Evolutionary conservation across 2,113 vertebrate genomes (phyloP), one percentile per base, ranked within the genome.

Genomic region (Trematomus loennbergii): DNA sequence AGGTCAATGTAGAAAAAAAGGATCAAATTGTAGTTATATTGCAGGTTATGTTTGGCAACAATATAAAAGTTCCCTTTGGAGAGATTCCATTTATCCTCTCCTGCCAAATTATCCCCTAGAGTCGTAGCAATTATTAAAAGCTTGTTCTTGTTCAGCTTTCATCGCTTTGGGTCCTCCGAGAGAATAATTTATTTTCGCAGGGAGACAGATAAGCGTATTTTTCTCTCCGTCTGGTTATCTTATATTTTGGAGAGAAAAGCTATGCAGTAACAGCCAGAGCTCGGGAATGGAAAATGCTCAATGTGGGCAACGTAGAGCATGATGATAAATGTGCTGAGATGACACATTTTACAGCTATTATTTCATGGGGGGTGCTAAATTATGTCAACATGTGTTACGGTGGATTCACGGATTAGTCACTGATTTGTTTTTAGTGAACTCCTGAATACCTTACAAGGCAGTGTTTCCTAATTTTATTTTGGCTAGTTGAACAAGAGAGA

Each of bases 281-380:
- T 36, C 15, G 33, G 54, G 71, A 66, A 70, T 58, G 43, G 22
- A 40, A 87, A 29, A 46, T 48, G 10, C 25, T 43, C 78, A 82
- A 63, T 18, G 20, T 46, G 15, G 54, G 9, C 16, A 20, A 17
- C 12, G n/a, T 12, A 67, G 12, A 69, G 43, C 43, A 29, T 8
- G 25, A 3, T 66, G 49, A 54, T 29, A 48, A 48, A 54, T 57
- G 12, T 4, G 7, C 29, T 55, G 43, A 10, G 50, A 62, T 52
- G 17, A 17, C 15, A 45, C 50, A 18, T n/a, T 6, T n/a, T 22
- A 36, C 22, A 71, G 20, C 20, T 25, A 25, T 40, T 49, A 59
- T 18, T 3, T 50, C 20, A 57, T 36, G 20, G 33, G 49, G n/a
- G 36, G 9, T 43, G 33, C 33, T 75, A 11, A 36, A 22, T 13